Conservation (phyloP, 1,140 invertebrate genomes). For the Aphelenchoides fujianensis region DNA sequence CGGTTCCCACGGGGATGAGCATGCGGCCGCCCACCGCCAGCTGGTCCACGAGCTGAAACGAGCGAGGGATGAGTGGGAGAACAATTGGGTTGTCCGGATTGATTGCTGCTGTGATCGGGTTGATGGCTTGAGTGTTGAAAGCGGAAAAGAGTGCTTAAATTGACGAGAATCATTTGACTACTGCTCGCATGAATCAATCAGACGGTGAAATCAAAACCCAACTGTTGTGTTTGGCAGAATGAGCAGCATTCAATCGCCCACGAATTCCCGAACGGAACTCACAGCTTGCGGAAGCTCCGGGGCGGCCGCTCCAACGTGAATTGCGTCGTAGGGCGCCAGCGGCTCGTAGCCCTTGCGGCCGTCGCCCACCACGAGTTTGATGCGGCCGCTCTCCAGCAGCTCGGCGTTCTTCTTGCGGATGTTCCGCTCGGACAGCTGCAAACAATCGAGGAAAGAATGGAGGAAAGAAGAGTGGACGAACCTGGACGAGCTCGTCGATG, state of each 20-base stretch:
- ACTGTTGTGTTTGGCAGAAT: too few species aligned
- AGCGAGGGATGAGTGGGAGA: too few species aligned
- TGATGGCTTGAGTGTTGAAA: too few species aligned
- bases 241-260: slow-evolving; percentile 25
- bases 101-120: too few species aligned
- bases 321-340: slow-evolving; percentile 82
- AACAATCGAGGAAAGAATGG: too few species aligned
- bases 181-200: slow-evolving; percentile 10
- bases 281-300: slow-evolving; percentile 74
- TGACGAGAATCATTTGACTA: slow-evolving; percentile 7
- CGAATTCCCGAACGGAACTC: slow-evolving; percentile 59
- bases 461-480: too few species aligned
- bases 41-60: slow-evolving; percentile 73
- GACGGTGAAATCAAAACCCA: slow-evolving; percentile 22
- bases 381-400: slow-evolving; percentile 69
- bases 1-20: slow-evolving; percentile 81
- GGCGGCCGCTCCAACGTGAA: slow-evolving; percentile 88
- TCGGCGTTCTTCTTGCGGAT: slow-evolving; percentile 74
- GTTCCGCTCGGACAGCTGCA: slow-evolving; percentile 74
- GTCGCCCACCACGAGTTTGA: slow-evolving; percentile 75
- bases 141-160: too few species aligned
- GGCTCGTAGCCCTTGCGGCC: slow-evolving; percentile 74
- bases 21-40: slow-evolving; percentile 79
- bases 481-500: slow-evolving; percentile 79
- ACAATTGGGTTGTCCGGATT: too few species aligned